These are phyloP conservation scores for Columbina picui DNA, from an alignment of 2,113 vertebrate species.

Conservation along the genomic window DNA sequence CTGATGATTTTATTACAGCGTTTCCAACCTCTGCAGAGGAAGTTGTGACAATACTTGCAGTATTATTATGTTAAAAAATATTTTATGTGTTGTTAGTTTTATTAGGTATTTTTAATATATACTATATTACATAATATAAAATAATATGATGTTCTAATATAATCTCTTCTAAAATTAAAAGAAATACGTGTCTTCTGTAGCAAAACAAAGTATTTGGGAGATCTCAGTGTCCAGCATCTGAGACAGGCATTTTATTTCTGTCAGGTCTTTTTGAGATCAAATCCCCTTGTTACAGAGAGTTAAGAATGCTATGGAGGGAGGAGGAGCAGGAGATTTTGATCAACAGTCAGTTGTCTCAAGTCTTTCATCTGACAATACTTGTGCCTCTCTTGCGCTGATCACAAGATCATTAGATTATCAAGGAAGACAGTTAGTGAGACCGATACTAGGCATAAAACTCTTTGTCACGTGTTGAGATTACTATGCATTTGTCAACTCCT, in stretches of 20 bases:
- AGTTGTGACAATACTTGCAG: not conserved
- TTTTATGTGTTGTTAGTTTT: not conserved
- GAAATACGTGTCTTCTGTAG: not conserved
- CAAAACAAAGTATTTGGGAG: not conserved
- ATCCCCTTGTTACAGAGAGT: not conserved
- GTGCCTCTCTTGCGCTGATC: not conserved
- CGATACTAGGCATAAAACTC: not conserved
- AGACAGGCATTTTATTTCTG: not conserved
- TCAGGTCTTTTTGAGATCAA: not conserved
- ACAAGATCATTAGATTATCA: not conserved
- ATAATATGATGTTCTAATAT: not conserved
- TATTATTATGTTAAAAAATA: not conserved
- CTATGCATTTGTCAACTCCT: not conserved
- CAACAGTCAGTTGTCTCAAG: not conserved
- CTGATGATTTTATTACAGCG: not conserved
- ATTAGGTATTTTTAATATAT: not conserved
- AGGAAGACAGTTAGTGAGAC: not conserved
- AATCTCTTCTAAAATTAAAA: not conserved
- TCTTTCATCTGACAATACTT: not conserved
- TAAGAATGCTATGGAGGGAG: not conserved
- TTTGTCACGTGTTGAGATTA: not conserved
- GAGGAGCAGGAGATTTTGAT: not conserved
- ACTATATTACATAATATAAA: not conserved
- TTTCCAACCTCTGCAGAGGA: not conserved
- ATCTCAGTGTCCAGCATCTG: not conserved